A percentile compares a stretch with the other conserved stretches of the same genome.
phyloP scores from a whole-genome alignment of 1,140 invertebrate species.

The Drosophila fuyamai region DNA sequence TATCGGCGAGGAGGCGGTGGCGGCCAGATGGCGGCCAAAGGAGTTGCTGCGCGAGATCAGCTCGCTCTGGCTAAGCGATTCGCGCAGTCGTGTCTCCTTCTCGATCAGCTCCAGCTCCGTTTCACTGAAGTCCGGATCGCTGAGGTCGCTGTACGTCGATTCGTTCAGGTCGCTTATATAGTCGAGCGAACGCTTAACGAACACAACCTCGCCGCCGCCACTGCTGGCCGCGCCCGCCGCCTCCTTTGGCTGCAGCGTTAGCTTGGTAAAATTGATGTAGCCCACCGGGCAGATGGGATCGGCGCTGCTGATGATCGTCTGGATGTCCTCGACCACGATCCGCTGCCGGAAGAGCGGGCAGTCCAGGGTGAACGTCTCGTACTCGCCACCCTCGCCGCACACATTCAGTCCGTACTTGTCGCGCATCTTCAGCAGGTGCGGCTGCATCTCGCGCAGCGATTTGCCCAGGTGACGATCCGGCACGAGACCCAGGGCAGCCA shows the following conservation, averaged over 20 bases:
- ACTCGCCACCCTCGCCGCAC: constrained; percentile 99
- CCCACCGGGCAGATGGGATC: constrained; percentile 97
- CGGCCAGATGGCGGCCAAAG: constrained; percentile 79
- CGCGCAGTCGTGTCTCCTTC: constrained; percentile 83
- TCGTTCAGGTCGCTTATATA: constrained; percentile 87
- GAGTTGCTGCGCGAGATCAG: constrained; percentile 82
- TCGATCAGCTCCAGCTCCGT: constrained; percentile 87
- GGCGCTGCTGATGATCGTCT: constrained; percentile 94
- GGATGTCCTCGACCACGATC: constrained; percentile 94
- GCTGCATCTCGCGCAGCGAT: constrained; percentile 93
- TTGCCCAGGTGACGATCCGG: constrained; percentile 94
- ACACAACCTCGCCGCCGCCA: constrained; percentile 60
- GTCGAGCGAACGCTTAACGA: constrained; percentile 86
- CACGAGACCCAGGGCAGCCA: constrained; percentile 95
- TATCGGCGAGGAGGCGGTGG: constrained; percentile 81
- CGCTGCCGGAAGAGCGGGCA: constrained; percentile 97
- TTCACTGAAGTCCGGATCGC: constrained; percentile 87
- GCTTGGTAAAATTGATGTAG: constrained; percentile 94
- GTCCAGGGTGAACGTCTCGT: constrained; percentile 98
- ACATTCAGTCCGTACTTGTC: constrained; percentile 98
- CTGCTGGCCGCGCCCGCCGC: constrained; percentile 7
- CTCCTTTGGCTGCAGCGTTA: constrained; percentile 89
- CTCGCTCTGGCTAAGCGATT: constrained; percentile 81
- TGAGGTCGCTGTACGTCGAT: constrained; percentile 87
- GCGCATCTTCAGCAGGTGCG: constrained; percentile 94